Evolutionary conservation across 2,113 vertebrate genomes (phyloP).

Genomic region (Typhlomys cinereus): DNA sequence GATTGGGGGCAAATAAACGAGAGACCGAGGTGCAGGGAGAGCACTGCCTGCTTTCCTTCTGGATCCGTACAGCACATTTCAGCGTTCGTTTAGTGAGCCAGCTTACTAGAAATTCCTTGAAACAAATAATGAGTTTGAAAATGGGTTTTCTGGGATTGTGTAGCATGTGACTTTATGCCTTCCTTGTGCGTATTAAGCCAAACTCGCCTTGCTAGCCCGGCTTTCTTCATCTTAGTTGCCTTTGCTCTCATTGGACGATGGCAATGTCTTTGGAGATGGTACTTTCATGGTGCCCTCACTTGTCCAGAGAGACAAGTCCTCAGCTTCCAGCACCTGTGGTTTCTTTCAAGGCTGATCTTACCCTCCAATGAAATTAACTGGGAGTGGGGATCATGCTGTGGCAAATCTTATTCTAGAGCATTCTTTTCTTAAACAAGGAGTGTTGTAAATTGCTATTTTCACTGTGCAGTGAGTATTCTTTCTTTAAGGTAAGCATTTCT

Average conservation of each 20-base stretch:
- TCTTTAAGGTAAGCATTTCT: not conserved
- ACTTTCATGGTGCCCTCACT: not conserved
- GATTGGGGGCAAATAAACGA: not conserved
- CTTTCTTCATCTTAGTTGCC: not conserved
- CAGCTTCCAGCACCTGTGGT: not conserved
- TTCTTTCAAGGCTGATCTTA: not conserved
- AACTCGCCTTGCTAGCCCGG: not conserved
- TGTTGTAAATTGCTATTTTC: not conserved
- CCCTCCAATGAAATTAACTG: not conserved
- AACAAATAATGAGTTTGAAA: not conserved
- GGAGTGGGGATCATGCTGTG: not conserved
- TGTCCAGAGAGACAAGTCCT: not conserved
- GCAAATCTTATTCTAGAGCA: not conserved
- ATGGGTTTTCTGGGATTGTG: not conserved
- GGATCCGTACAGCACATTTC: not conserved
- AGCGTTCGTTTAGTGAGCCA: not conserved
- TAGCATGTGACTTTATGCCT: constrained; percentile 1
- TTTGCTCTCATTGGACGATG: not conserved
- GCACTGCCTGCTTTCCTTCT: not conserved
- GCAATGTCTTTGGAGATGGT: not conserved
- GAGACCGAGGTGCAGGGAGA: too few species aligned
- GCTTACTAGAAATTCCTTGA: constrained; percentile 17
- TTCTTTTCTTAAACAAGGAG: constrained; percentile 12
- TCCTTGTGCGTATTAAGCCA: not conserved
- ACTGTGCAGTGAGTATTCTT: not conserved